phyloP scores from a whole-genome alignment of 2,797 vertebrate species.

The Octomys mimax region DNA sequence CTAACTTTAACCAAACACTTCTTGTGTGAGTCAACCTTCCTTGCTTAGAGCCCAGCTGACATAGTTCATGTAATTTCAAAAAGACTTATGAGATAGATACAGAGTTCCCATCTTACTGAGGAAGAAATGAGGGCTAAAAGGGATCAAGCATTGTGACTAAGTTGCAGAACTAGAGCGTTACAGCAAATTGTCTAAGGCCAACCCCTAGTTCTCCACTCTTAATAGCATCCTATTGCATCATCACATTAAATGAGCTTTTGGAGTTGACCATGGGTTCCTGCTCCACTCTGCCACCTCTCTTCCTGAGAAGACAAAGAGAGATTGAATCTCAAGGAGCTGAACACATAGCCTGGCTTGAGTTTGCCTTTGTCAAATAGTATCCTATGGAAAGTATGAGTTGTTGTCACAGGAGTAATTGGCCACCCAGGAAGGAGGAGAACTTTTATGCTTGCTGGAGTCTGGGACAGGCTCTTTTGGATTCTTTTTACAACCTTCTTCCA shows the following conservation, averaged over 20 bases:
- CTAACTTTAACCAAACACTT: not conserved
- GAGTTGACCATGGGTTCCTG: not conserved
- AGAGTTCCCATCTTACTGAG: not conserved
- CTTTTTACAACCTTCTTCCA: not conserved
- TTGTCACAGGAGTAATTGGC: slow-evolving; percentile 34
- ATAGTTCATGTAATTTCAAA: not conserved
- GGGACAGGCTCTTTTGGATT: not conserved
- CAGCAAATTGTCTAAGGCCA: not conserved
- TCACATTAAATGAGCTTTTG: not conserved
- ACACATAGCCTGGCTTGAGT: not conserved
- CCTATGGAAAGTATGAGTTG: not conserved
- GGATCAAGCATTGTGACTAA: not conserved
- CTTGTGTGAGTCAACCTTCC: not conserved
- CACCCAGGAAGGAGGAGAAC: slow-evolving; percentile 3
- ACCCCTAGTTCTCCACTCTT: not conserved
- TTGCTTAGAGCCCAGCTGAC: not conserved
- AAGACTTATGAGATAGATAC: not conserved
- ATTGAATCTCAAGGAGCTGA: not conserved
- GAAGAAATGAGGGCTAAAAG: not conserved
- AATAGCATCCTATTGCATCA: not conserved
- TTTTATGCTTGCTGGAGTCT: not conserved
- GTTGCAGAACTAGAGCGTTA: not conserved
- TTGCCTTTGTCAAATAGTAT: slow-evolving; percentile 23
- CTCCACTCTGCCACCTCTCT: not conserved
- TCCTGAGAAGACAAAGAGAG: slow-evolving; percentile 3